These are phyloP conservation scores for Bedellia somnulentella DNA, from an alignment of 2,888 invertebrate species.

Conservation along the genomic window DNA sequence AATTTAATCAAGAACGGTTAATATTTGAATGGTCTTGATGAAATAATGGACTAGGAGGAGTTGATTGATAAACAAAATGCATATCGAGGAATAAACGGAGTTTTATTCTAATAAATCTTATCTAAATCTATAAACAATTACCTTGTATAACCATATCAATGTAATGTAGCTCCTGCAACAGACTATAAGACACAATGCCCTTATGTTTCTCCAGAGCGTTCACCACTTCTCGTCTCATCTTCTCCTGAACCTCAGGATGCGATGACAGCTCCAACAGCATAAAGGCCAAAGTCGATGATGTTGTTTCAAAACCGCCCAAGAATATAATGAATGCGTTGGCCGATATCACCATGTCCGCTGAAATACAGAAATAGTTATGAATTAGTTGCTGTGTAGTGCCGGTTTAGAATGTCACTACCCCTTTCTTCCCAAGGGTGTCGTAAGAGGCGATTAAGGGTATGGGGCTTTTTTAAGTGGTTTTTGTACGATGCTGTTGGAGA, in stretches of 20 bases:
- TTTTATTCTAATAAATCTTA: too few relatives aligned
- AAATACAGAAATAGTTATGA: constrained; percentile 4
- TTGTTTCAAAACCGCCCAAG: constrained; percentile 65
- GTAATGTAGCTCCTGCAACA: constrained; percentile 53
- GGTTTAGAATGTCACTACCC: too few relatives aligned
- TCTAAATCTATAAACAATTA: constrained; percentile 17
- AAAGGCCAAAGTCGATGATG: constrained; percentile 58
- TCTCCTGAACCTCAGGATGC: constrained; percentile 51
- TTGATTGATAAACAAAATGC: too few relatives aligned
- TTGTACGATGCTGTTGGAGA: too few relatives aligned
- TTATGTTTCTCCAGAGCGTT: constrained; percentile 27
- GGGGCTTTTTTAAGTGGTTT: too few relatives aligned
- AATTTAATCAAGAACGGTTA: too few relatives aligned
- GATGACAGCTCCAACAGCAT: constrained; percentile 57
- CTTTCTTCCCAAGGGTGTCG: too few relatives aligned
- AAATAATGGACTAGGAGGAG: too few relatives aligned
- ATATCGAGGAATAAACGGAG: too few relatives aligned
- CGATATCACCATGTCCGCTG: constrained; percentile 57
- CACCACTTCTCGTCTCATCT: constrained; percentile 45
- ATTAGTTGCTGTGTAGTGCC: neutral
- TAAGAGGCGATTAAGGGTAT: too few relatives aligned
- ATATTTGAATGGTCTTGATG: too few relatives aligned
- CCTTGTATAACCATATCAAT: constrained; percentile 62
- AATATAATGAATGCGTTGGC: constrained; percentile 64
- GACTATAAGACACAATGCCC: constrained; percentile 46